These are phyloP conservation scores for Pangasianodon gigas DNA, from an alignment of 2,113 vertebrate genomes.

Conservation along the genomic window DNA sequence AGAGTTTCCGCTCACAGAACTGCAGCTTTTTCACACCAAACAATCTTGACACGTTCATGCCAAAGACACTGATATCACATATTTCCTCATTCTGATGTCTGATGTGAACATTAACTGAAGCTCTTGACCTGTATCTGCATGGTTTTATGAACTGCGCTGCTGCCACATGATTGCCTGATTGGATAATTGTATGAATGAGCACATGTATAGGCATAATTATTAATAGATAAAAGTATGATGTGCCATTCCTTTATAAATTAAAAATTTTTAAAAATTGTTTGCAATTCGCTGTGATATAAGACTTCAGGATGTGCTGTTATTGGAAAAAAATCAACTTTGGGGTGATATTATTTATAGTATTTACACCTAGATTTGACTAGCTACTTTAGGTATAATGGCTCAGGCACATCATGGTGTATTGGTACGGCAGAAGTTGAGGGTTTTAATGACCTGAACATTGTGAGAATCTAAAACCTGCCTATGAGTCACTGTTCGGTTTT, in stretches of 20 bases:
- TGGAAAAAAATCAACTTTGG: background rate
- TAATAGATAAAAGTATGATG: background rate
- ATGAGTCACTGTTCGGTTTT: background rate
- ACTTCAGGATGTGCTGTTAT: background rate
- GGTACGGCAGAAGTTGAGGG: background rate
- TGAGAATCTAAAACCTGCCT: slow-evolving; percentile 12
- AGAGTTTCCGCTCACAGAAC: background rate
- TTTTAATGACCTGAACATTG: background rate
- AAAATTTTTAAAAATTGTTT: background rate
- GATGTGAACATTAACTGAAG: background rate
- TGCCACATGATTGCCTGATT: background rate
- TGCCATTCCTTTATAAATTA: background rate
- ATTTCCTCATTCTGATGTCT: background rate
- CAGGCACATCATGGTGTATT: background rate
- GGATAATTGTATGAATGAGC: background rate
- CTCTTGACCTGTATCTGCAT: background rate
- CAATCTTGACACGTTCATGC: background rate
- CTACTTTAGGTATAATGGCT: background rate
- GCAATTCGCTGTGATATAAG: background rate
- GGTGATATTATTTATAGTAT: background rate
- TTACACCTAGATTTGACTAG: background rate
- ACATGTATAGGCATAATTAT: no score
- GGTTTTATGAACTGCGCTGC: background rate
- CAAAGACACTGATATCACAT: background rate
- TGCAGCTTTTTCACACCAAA: background rate